Base-by-base conservation (phyloP, 35 echinoderm and acorn worm species). In the Patiria miniata region DNA sequence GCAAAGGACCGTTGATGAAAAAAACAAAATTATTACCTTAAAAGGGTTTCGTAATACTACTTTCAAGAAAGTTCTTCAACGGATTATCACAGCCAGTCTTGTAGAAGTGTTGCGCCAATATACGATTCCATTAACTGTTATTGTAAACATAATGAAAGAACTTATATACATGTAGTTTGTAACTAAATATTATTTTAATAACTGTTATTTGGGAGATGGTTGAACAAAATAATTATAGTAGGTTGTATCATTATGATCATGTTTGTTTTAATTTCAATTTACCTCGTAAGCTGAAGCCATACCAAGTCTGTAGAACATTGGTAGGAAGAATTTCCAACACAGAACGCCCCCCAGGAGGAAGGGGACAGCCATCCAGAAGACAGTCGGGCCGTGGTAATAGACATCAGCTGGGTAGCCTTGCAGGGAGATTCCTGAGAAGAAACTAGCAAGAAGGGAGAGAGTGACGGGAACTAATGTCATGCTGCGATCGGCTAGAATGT, bases 211-310 rank as follows among this genome's bases (percentile, higher is more conserved):
- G n/a, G n/a, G n/a, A n/a, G n/a, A n/a, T n/a, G n/a, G n/a, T n/a
- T n/a, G n/a, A n/a, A n/a, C n/a, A n/a, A n/a, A n/a, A n/a, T n/a
- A n/a, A n/a, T n/a, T n/a, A n/a, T n/a, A n/a, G n/a, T n/a, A n/a
- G n/a, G n/a, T n/a, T n/a, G n/a, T n/a, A n/a, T n/a, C n/a, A n/a
- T n/a, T n/a, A n/a, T n/a, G n/a, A n/a, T n/a, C n/a, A n/a, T n/a
- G n/a, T n/a, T n/a, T n/a, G n/a, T n/a, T n/a, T n/a, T 36, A 1
- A 50, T 22, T 39, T 15, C n/a, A n/a, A 39, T 36, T 39, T 69
- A 65, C 83, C 59, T 85, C 83, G 38, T 85, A 85, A 2, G 39
- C 83, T 37, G 51, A 59, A 17, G 83, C 61, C 26, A 85, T 38
- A 7, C 39, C 33, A 36, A 85, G 56, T 16, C 58, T 61, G 39